A percentile compares a stretch with the other conserved stretches of the same genome.
Evolutionary conservation across 2,888 invertebrate species (phyloP).

Genomic region (Orthosia cruda): DNA sequence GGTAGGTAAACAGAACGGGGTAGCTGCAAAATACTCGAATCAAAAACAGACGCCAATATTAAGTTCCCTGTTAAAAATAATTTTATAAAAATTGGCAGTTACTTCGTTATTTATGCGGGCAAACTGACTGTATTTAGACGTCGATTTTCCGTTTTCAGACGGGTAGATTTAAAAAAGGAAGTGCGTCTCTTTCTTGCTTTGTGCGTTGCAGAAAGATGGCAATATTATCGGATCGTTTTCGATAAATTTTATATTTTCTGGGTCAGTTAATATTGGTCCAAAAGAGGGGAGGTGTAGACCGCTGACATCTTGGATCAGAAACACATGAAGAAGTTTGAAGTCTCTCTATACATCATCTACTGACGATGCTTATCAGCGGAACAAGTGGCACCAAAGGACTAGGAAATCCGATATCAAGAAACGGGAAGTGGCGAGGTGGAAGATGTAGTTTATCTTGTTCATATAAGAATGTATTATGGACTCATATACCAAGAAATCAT

Average conservation of each 20-base stretch:
- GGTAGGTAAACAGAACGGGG: conserved; percentile 39
- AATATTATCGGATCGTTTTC: conserved; percentile 1
- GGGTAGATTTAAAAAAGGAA: conserved; percentile 18
- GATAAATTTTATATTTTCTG: conserved; percentile 12
- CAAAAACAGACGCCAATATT: conserved; percentile 49
- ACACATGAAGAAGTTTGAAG: too few relatives aligned
- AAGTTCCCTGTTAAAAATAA: conserved; percentile 43
- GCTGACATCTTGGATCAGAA: too few relatives aligned
- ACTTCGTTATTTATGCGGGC: conserved; percentile 42
- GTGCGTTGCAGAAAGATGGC: conserved; percentile 17
- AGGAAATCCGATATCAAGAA: too few relatives aligned
- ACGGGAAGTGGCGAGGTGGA: too few relatives aligned
- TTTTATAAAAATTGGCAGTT: conserved; percentile 48
- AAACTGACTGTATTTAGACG: conserved; percentile 37
- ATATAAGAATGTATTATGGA: too few relatives aligned
- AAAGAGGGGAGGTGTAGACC: too few relatives aligned
- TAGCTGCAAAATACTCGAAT: conserved; percentile 42
- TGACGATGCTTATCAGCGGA: too few relatives aligned
- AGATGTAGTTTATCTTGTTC: too few relatives aligned
- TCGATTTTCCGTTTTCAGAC: conserved; percentile 32
- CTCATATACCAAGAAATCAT: too few relatives aligned
- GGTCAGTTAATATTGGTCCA: conserved; percentile 11
- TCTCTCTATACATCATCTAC: too few relatives aligned
- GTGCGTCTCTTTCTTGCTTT: conserved; percentile 1
- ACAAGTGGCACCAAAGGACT: too few relatives aligned